Conservation (phyloP, 1,140 invertebrate species). For the Drosophila chauvacae region DNA sequence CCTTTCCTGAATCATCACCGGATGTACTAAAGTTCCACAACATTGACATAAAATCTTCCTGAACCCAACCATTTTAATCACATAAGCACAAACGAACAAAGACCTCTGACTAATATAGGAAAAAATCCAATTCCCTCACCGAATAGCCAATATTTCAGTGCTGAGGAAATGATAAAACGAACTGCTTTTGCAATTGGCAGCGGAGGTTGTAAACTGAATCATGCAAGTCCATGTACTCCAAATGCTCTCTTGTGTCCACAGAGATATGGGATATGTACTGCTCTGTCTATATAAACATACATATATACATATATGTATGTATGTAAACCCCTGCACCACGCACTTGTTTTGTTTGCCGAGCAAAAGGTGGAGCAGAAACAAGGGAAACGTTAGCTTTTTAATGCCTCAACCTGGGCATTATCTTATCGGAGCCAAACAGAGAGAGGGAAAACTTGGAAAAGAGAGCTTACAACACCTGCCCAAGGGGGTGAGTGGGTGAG, state of each 20-base stretch:
- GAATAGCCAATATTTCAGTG: constrained; percentile 32
- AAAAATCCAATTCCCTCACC: constrained; percentile 19
- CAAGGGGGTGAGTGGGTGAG: constrained; percentile 6
- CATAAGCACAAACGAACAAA: constrained; percentile 12
- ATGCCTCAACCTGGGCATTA: constrained; percentile 60
- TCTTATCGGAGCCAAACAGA: constrained; percentile 58
- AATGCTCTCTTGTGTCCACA: constrained; percentile 9
- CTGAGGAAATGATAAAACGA: constrained; percentile 29
- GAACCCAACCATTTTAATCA: constrained; percentile 5
- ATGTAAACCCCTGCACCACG: constrained; percentile 16
- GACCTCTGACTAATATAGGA: constrained; percentile 26
- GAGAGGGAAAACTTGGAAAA: constrained; percentile 3
- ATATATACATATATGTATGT: background rate
- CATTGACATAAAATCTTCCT: background rate
- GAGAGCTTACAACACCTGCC: constrained; percentile 48
- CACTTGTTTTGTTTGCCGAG: constrained; percentile 62
- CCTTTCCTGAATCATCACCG: background rate
- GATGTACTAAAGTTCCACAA: background rate
- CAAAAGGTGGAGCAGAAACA: constrained; percentile 44
- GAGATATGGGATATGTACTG: constrained; percentile 5
- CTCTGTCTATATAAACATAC: constrained; percentile 1
- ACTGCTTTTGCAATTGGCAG: constrained; percentile 35
- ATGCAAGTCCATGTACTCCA: constrained; percentile 33
- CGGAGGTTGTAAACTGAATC: constrained; percentile 69
- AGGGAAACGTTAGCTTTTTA: constrained; percentile 65